Base-by-base conservation (phyloP, 2,113 vertebrate genomes). In the Cariama cristata region DNA sequence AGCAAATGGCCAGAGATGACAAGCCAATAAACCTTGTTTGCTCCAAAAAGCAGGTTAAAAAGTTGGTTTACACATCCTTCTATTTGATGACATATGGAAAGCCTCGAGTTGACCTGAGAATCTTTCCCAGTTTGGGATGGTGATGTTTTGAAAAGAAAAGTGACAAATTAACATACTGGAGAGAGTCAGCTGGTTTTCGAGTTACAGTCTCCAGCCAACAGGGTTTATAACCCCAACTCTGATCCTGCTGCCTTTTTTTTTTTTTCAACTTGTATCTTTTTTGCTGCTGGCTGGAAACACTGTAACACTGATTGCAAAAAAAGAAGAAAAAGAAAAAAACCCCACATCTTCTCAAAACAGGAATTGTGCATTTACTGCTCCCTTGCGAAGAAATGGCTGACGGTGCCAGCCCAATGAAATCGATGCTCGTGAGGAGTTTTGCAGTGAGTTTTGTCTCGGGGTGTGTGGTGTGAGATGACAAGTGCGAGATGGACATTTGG, bases 311-410 rank as follows among this genome's bases (percentile, higher is more conserved):
- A 2, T 26, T 71, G 11, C 4, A 28, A 56, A 77, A 12, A 14
- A 11, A 11, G 7, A 13, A 44, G 19, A 18, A 63, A 38, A 38
- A 7, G 4, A 4, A 22, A 42, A 32, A 6, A 14, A 33, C 1
- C 24, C 4, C 42, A 19, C 35, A 26, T 80, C 18, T 63, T 72
- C 38, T 63, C 21, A 58, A 76, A 90, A 90, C 11, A 38, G 24
- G 20, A 85, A 26, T 35, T n/a, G 8, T 59, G 19, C 12, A 7
- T 77, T 35, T 82, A 33, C 76, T 60, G 2, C 21, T 64, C 69
- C 9, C 28, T 32, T 90, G 11, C 0, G 0, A 80, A 73, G 24
- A 21, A 92, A 64, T 0, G 0, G 4, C 35, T 58, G 15, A 20
- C 2, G 1, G 6, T 69, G n/a, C 40, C 52, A 66, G 16, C 18